Conservation (phyloP, 2,113 vertebrate genomes). For the Pluvialis apricaria region DNA sequence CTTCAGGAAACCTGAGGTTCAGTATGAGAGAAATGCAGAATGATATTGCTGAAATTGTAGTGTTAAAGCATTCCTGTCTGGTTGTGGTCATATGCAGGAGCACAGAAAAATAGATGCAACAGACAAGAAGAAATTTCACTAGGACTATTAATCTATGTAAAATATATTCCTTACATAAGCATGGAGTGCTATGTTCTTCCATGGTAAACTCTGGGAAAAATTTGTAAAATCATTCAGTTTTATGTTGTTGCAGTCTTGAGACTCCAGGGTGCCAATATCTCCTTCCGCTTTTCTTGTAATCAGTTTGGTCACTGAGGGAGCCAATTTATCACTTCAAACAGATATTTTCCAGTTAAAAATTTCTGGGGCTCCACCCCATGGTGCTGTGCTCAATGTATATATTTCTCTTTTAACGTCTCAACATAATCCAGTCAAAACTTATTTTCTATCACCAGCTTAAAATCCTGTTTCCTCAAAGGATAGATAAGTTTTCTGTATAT, state of each 20-base stretch:
- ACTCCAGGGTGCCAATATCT: neutral
- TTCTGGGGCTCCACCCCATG: neutral
- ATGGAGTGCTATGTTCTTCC: neutral
- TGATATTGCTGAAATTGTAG: neutral
- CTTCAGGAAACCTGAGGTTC: neutral
- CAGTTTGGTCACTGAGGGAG: neutral
- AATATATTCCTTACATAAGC: neutral
- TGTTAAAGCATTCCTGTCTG: neutral
- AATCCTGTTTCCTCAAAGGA: neutral
- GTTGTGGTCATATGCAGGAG: neutral
- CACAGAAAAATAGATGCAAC: neutral
- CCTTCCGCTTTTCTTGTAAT: neutral
- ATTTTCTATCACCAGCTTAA: neutral
- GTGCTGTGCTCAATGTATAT: neutral
- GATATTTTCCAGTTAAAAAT: neutral
- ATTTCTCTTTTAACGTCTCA: neutral
- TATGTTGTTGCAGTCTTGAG: neutral
- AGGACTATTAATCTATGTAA: neutral
- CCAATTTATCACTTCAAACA: neutral
- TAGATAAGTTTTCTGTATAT: neutral
- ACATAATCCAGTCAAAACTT: neutral
- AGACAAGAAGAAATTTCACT: neutral
- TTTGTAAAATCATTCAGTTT: neutral
- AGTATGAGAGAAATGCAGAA: neutral
- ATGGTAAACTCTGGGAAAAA: neutral